phyloP scores from a whole-genome alignment of 2,888 invertebrate genomes.

The Athrips mouffetella region DNA sequence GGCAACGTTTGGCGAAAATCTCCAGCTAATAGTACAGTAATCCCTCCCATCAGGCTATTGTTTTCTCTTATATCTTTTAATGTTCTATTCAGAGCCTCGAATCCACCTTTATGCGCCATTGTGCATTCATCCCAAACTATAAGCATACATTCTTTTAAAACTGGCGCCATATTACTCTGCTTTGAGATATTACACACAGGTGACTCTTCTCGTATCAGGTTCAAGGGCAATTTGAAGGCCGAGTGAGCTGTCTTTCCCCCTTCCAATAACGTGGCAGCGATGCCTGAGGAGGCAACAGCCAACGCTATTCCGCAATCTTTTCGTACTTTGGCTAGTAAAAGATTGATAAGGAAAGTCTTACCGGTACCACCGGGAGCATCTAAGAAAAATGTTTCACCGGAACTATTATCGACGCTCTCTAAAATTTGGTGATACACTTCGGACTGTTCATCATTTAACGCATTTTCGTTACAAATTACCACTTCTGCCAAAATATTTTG shows the following conservation, averaged over 20 bases:
- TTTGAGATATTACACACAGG: not conserved
- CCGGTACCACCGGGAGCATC: conserved; percentile 28
- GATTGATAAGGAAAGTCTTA: not conserved
- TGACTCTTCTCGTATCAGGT: conserved; percentile 6
- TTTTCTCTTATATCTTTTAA: conserved; percentile 20
- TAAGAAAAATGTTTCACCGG: conserved; percentile 29
- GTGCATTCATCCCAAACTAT: conserved; percentile 19
- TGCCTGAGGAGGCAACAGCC: not conserved
- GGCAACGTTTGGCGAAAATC: conserved; percentile 28
- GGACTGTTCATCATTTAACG: conserved; percentile 32
- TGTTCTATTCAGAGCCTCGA: conserved; percentile 21
- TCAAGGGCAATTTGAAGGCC: conserved; percentile 21
- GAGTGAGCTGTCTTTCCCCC: conserved; percentile 16
- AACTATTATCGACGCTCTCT: conserved; percentile 28
- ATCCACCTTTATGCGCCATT: conserved; percentile 23
- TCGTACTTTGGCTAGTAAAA: not conserved
- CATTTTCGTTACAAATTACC: conserved; percentile 31
- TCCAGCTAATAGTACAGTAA: conserved; percentile 23
- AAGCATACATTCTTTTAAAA: conserved; percentile 24
- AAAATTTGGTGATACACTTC: conserved; percentile 30
- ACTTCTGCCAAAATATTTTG: conserved; percentile 26
- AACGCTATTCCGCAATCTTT: not conserved
- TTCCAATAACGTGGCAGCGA: not conserved
- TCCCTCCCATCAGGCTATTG: conserved; percentile 21
- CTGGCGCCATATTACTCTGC: conserved; percentile 18